Conservation (phyloP, 1,140 invertebrate species). For the Drosophila bifasciata region DNA sequence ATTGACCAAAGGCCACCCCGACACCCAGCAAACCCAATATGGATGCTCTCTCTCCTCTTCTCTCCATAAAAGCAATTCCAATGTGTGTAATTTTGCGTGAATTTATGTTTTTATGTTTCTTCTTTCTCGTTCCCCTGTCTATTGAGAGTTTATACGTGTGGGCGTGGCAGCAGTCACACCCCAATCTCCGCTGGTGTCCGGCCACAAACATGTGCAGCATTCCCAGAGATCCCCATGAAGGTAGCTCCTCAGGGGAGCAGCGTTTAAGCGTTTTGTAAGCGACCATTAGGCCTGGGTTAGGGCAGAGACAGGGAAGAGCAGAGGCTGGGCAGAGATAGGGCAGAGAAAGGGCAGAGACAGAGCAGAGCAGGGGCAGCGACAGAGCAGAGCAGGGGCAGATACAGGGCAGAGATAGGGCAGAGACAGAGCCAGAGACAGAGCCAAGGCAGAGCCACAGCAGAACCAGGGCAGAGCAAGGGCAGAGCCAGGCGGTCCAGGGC, state of each 20-base stretch:
- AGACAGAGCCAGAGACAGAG: too few species aligned
- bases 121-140: background rate
- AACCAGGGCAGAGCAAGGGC: too few species aligned
- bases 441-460: too few species aligned
- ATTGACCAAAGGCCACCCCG: conserved; percentile 32
- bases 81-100: conserved; percentile 76
- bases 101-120: conserved; percentile 67
- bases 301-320: too few species aligned
- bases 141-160: background rate
- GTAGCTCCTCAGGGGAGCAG: conserved; percentile 20
- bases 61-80: conserved; percentile 49
- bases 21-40: background rate
- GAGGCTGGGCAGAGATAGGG: too few species aligned
- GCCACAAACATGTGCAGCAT: conserved; percentile 62
- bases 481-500: too few species aligned
- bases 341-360: too few species aligned
- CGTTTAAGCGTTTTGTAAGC: conserved; percentile 69
- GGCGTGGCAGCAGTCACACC: background rate
- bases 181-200: conserved; percentile 19
- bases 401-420: too few species aligned
- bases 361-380: too few species aligned
- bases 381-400: too few species aligned
- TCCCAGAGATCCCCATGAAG: conserved; percentile 55
- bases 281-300: conserved; percentile 67
- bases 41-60: too few species aligned